Base-by-base conservation (phyloP, 2,797 vertebrate genomes). In the Rhyacichthys aspro region DNA sequence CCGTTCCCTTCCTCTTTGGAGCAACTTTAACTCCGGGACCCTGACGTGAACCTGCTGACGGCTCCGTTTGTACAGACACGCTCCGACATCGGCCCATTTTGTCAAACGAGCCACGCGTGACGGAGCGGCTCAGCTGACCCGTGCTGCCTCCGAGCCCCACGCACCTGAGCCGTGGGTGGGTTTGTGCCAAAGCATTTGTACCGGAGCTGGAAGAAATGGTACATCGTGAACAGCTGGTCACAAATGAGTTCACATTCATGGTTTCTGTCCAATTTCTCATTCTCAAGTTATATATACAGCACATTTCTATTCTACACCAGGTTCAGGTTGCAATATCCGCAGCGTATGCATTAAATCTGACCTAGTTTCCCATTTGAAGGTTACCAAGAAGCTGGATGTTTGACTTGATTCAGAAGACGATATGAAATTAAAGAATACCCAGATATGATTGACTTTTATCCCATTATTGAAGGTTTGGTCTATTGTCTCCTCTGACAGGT, bases 111-210 rank as follows among this genome's bases (percentile, higher is more conserved):
- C 12, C 18, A 60, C 64, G 69, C 72, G 16, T 75, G 72, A 41
- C 12, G 2, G 46, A 52, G 71, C 39, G 33, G 64, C 55, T 58
- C 4, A n/a, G 0, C 55, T 54, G 69, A 72, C 74, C 70, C 9
- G 58, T 18, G 63, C 34, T 8, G 18, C 63, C 69, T 73, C 70
- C 14, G n/a, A 18, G 46, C 63, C 42, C 48, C n/a, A 19, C 39
- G 52, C 77, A 83, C 61, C 78, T 77, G 68, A 9, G 65, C 11
- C 72, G 7, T 47, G 70, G 4, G 23, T 28, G 4, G 23, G 23
- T 28, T 33, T 28, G 47, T 48, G 53, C 46, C 8, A 0, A 42
- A 37, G 7, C 39, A 41, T 39, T 11, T 39, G 44, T 12, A 3
- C 55, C 3, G 12, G 12, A 44, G 5, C 56, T 37, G 63, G 19